A percentile compares a stretch with the other conserved stretches of the same genome.
These are phyloP conservation scores for Drosophila santomea DNA, from an alignment of 1,140 invertebrate species.

Conservation along the genomic window DNA sequence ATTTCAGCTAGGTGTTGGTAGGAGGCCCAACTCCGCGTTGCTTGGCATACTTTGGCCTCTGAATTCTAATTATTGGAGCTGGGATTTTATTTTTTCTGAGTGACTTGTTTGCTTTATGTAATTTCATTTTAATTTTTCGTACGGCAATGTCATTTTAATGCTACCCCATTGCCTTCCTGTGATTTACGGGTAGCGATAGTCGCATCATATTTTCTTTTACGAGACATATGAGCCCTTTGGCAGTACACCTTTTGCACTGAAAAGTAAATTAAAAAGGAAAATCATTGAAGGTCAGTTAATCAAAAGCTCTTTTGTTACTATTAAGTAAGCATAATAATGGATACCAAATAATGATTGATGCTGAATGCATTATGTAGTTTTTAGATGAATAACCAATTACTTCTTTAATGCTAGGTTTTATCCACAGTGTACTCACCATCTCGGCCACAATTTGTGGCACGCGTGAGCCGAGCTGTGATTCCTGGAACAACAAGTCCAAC, in stretches of 20 bases:
- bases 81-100: conserved; percentile 27
- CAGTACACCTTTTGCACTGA: neutral
- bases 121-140: conserved; percentile 67
- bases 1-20: conserved; percentile 52
- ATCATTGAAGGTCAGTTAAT: no score
- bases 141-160: conserved; percentile 58
- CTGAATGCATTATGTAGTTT: no score
- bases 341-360: no score
- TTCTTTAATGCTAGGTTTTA: neutral
- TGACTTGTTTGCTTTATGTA: conserved; percentile 54
- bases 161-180: conserved; percentile 46
- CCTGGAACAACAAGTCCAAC: conserved; percentile 73
- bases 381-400: no score
- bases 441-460: conserved; percentile 24
- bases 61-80: conserved; percentile 16
- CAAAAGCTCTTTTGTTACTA: neutral
- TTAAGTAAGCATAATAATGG: no score
- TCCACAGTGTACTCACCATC: neutral
- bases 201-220: conserved; percentile 50
- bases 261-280: neutral
- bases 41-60: neutral
- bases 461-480: conserved; percentile 73
- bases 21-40: neutral
- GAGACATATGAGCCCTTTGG: conserved; percentile 11
- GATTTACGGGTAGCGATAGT: conserved; percentile 50